Evolutionary conservation across 2,888 invertebrate species (phyloP).

Genomic region (Thalpophila matura): DNA sequence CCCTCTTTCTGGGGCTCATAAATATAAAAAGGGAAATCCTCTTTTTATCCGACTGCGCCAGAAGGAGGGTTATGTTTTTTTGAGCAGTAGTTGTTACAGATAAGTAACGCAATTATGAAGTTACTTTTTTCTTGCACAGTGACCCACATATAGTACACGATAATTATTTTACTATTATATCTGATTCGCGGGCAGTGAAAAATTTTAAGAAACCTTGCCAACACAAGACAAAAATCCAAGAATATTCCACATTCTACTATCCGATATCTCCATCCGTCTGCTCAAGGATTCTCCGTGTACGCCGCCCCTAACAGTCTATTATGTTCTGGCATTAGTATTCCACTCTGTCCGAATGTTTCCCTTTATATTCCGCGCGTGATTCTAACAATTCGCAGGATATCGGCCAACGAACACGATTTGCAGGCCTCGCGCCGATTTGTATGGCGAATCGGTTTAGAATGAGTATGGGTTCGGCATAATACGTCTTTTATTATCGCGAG

Average conservation of each 20-base stretch:
- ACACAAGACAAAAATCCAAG: background rate
- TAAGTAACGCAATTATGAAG: too few relatives aligned
- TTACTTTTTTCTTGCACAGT: too few relatives aligned
- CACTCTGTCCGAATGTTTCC: conserved; percentile 62
- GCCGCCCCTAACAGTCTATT: conserved; percentile 58
- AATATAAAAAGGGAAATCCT: too few relatives aligned
- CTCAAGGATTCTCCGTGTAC: background rate
- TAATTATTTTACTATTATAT: too few relatives aligned
- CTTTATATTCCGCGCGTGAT: conserved; percentile 67
- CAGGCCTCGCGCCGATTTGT: conserved; percentile 54
- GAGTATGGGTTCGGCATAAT: conserved; percentile 43
- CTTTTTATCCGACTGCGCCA: too few relatives aligned
- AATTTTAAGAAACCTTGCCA: background rate
- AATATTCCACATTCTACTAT: background rate
- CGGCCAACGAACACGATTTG: conserved; percentile 59
- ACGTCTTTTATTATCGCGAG: conserved; percentile 27
- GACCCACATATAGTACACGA: too few relatives aligned
- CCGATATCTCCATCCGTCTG: background rate
- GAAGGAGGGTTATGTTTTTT: too few relatives aligned
- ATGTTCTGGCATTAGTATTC: conserved; percentile 66
- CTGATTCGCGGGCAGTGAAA: too few relatives aligned
- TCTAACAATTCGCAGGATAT: conserved; percentile 62
- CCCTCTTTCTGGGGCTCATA: too few relatives aligned
- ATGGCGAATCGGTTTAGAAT: conserved; percentile 53
- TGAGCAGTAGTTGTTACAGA: too few relatives aligned